Conservation (phyloP, 2,888 invertebrate species). For the Rhagonycha fulva region DNA sequence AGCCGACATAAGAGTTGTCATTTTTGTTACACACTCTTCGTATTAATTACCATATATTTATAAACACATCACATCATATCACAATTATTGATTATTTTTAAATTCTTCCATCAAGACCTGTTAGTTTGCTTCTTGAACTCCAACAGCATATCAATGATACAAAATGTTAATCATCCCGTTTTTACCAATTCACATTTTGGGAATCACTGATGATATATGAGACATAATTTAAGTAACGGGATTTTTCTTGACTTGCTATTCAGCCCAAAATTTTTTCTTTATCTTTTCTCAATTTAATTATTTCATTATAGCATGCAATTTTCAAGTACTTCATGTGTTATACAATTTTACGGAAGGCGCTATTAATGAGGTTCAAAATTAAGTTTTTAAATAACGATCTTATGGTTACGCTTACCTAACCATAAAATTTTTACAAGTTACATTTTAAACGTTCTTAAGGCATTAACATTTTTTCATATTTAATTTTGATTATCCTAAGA, state of each 20-base stretch:
- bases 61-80: background rate
- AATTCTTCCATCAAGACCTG: background rate
- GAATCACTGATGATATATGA: background rate
- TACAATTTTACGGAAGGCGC: background rate
- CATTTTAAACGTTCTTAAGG: background rate
- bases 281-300: background rate
- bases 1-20: background rate
- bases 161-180: background rate
- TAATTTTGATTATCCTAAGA: background rate
- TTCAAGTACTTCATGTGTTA: background rate
- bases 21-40: background rate
- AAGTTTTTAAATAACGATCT: background rate
- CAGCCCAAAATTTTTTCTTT: too few species aligned
- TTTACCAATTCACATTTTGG: background rate
- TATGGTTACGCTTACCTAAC: background rate
- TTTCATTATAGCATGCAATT: background rate
- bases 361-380: background rate
- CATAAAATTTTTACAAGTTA: constrained; percentile 3
- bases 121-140: background rate
- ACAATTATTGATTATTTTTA: background rate
- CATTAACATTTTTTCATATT: background rate
- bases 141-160: background rate
- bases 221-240: background rate
- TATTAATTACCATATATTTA: background rate
- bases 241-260: background rate